These are phyloP conservation scores for Aplocera efformata DNA, from an alignment of 2,888 invertebrate species.

Conservation along the genomic window DNA sequence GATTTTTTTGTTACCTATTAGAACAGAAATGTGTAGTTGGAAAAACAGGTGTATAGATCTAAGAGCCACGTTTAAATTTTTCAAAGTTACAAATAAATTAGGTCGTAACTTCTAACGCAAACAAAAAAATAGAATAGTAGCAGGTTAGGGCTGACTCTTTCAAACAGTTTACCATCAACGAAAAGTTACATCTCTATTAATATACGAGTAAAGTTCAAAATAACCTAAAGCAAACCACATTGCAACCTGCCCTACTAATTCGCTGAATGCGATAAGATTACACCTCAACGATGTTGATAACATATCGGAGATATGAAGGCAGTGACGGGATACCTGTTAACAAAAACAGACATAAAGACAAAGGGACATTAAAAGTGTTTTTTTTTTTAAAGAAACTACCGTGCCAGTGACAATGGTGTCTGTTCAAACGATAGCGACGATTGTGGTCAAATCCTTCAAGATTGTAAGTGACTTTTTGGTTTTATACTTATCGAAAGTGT, in stretches of 20 bases:
- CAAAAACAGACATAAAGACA: slow-evolving; percentile 59
- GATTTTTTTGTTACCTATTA: no score
- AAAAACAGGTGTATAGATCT: no score
- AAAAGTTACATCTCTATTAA: slow-evolving; percentile 21
- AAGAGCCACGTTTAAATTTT: background rate
- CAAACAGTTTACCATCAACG: slow-evolving; percentile 14
- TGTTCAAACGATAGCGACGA: slow-evolving; percentile 88
- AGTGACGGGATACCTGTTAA: slow-evolving; percentile 56
- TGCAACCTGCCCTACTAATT: slow-evolving; percentile 72
- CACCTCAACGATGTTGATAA: slow-evolving; percentile 56
- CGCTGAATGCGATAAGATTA: slow-evolving; percentile 71
- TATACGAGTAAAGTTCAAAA: slow-evolving; percentile 24
- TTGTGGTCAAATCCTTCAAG: slow-evolving; percentile 90
- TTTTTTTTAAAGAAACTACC: slow-evolving; percentile 28
- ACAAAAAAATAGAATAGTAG: slow-evolving; percentile 35
- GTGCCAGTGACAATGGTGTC: slow-evolving; percentile 85
- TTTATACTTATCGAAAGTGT: slow-evolving; percentile 26
- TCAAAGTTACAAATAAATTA: slow-evolving; percentile 13
- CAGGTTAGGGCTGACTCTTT: slow-evolving; percentile 25
- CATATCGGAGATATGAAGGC: slow-evolving; percentile 52
- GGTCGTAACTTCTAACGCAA: slow-evolving; percentile 21
- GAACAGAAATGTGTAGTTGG: no score
- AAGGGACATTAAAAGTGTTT: slow-evolving; percentile 35
- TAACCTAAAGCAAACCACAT: slow-evolving; percentile 23
- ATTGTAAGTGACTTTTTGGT: slow-evolving; percentile 82